phyloP scores from a whole-genome alignment of 2,797 vertebrate species.

The Melanotaenia trifasciata region DNA sequence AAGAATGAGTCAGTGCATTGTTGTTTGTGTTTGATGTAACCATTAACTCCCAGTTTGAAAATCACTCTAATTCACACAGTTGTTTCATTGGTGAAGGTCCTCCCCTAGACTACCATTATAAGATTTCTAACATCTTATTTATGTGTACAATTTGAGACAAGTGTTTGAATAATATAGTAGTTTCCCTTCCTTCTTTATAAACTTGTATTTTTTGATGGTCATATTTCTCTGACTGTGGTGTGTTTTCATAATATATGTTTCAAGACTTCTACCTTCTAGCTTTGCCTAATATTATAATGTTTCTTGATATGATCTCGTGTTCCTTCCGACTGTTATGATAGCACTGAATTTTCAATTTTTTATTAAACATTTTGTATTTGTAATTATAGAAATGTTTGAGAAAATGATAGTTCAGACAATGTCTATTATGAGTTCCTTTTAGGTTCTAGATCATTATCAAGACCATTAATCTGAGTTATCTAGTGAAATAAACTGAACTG shows the following conservation, averaged over 20 bases:
- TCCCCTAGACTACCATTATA: slow-evolving; percentile 38
- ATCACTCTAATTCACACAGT: slow-evolving; percentile 53
- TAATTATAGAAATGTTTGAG: slow-evolving; percentile 80
- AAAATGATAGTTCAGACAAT: slow-evolving; percentile 66
- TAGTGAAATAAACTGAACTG: slow-evolving; percentile 49
- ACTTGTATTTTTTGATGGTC: slow-evolving; percentile 68
- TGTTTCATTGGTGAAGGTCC: slow-evolving; percentile 41
- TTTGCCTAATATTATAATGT: slow-evolving; percentile 75
- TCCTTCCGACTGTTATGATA: slow-evolving; percentile 77
- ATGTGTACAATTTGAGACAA: slow-evolving; percentile 54
- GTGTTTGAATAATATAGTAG: slow-evolving; percentile 57
- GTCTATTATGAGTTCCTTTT: slow-evolving; percentile 48
- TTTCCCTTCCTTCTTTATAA: slow-evolving; percentile 58
- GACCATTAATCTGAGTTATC: slow-evolving; percentile 45
- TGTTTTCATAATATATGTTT: slow-evolving; percentile 75
- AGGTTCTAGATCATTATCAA: slow-evolving; percentile 52
- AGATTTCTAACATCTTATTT: slow-evolving; percentile 59
- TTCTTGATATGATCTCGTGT: slow-evolving; percentile 78
- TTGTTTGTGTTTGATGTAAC: slow-evolving; percentile 52
- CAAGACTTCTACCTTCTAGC: slow-evolving; percentile 58
- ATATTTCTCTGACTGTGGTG: slow-evolving; percentile 70
- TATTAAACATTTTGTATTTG: slow-evolving; percentile 87
- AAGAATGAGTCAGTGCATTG: slow-evolving; percentile 42
- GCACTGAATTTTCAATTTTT: slow-evolving; percentile 81
- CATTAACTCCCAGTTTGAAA: slow-evolving; percentile 47